Percentiles rank a stretch among this genome's conserved stretches.
These are phyloP conservation scores for Neelides sp. DNA, from an alignment of 1,140 invertebrate species.

Conservation along the genomic window DNA sequence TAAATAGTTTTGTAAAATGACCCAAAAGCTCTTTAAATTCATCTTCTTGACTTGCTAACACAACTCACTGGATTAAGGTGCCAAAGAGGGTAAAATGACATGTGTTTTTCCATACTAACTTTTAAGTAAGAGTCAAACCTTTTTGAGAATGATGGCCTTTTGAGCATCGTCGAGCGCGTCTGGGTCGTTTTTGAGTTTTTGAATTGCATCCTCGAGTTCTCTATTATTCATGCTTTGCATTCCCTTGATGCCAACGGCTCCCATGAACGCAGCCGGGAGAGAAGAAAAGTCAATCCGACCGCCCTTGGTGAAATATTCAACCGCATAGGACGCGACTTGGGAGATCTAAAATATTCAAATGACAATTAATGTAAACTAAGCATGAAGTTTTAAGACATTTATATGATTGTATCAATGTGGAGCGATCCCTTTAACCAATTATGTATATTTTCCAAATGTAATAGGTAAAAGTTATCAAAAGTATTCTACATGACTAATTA, in stretches of 20 bases:
- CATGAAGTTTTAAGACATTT: background rate
- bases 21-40: too few relatives aligned
- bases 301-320: constrained; percentile 9
- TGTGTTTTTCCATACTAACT: too few relatives aligned
- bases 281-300: constrained; percentile 5
- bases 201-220: constrained; percentile 11
- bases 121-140: constrained; percentile 19
- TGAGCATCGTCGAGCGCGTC: constrained; percentile 24
- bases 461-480: too few relatives aligned
- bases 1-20: background rate
- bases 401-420: too few relatives aligned
- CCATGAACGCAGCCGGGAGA: constrained; percentile 20
- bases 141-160: constrained; percentile 23
- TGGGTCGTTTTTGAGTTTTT: constrained; percentile 20
- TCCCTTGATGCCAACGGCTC: constrained; percentile 21
- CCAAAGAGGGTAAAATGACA: background rate
- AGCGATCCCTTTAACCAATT: too few relatives aligned
- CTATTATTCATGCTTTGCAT: constrained; percentile 14
- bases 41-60: too few relatives aligned
- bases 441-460: too few relatives aligned
- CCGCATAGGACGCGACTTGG: constrained; percentile 15
- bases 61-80: background rate
- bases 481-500: too few relatives aligned
- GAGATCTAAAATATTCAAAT: constrained; percentile 10
- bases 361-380: background rate